Evolutionary conservation across 2,113 vertebrate genomes (phyloP), one percentile per base, ranked within the genome.

Genomic region (Haemorhous mexicanus): DNA sequence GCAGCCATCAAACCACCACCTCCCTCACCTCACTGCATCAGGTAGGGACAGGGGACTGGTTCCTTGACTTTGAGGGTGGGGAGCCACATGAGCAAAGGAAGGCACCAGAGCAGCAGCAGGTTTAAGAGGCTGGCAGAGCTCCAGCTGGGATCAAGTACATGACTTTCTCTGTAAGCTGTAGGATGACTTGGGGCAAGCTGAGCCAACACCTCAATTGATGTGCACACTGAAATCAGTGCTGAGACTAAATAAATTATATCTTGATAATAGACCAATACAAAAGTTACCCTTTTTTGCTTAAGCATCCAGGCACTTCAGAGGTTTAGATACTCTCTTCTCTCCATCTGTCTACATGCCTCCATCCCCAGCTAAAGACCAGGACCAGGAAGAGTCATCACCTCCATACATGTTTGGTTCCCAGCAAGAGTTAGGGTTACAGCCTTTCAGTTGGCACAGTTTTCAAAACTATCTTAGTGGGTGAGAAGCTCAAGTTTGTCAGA

Each of bases 381-480:
- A 70, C 70, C 26, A 46, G 41, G 21, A 85, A 39, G 3, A 12
- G 17, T 28, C 28, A 41, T 28, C 6, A 35, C 21, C 21, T 72
- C 6, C n/a, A 8, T 2, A 21, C 0, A 0, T 24, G 49, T 33
- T 53, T 1, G 1, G 10, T 3, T 90, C 46, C 64, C 43, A 62
- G 16, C 59, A 39, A 20, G 21, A 69, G 4, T 7, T 41, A 16
- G 2, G 13, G 9, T 30, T 32, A 55, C 35, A 76, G 58, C 3
- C 53, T 50, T 55, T 16, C 33, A 74, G 14, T 2, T 55, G 39
- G n/a, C 26, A 82, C 4, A 53, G 46, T 33, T 75, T 75, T 49
- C 33, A 46, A 19, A 78, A 75, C 26, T 23, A 39, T 35, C n/a
- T 37, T 23, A 33, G 28, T 7, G 5, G 22, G 28, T 32, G 19